phyloP scores from a whole-genome alignment of 2,113 vertebrate genomes.

The Heteronetta atricapilla region DNA sequence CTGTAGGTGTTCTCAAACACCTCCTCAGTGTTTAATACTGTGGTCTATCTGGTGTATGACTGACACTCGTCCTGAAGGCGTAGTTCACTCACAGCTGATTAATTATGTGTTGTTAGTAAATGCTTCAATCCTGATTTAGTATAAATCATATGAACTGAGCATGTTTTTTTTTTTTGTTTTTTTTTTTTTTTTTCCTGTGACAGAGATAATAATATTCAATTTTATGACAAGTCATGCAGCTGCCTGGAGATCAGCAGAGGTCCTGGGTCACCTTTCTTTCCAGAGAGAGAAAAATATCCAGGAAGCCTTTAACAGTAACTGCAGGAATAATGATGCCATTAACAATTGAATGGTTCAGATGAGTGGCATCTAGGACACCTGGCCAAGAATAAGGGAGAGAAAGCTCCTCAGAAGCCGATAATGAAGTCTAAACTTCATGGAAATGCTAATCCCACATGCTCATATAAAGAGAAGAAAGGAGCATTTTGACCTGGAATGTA shows the following conservation, averaged over 20 bases:
- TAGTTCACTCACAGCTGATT: not conserved
- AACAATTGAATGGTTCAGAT: not conserved
- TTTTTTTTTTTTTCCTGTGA: not conserved
- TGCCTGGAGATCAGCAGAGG: not conserved
- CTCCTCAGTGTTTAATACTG: not conserved
- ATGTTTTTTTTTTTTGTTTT: too few species aligned
- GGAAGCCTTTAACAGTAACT: not conserved
- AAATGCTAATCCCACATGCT: not conserved
- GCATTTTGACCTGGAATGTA: not conserved
- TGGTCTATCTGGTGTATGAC: not conserved
- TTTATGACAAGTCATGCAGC: not conserved
- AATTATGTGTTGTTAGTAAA: not conserved
- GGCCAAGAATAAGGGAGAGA: not conserved
- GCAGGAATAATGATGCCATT: not conserved
- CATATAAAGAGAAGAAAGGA: not conserved
- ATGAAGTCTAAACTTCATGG: not conserved
- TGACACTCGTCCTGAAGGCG: not conserved
- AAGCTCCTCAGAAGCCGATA: not conserved
- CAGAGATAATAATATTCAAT: not conserved
- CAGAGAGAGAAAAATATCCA: not conserved
- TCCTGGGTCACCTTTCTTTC: not conserved
- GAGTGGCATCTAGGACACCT: not conserved
- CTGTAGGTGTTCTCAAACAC: not conserved
- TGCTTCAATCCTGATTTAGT: not conserved
- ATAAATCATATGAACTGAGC: not conserved